phyloP scores from a whole-genome alignment of 2,797 vertebrate genomes.

The Vultur gryphus region DNA sequence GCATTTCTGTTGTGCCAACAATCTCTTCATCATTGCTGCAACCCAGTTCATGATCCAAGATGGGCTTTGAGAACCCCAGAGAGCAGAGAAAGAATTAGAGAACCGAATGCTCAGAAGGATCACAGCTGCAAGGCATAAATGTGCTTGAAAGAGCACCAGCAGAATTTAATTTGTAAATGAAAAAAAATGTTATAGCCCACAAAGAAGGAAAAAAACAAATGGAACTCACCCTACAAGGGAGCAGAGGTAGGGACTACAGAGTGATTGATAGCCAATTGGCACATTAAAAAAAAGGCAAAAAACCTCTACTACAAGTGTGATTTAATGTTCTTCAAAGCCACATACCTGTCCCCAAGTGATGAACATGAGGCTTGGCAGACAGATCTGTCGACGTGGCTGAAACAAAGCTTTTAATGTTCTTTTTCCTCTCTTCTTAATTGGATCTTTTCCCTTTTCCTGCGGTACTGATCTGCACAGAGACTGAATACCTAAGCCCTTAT shows the following conservation, averaged over 20 bases:
- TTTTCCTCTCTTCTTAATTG: background rate
- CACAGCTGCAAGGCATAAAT: background rate
- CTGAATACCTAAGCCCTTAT: background rate
- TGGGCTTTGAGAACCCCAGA: background rate
- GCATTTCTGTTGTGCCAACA: background rate
- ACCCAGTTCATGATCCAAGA: background rate
- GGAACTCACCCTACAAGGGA: background rate
- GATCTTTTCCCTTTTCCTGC: background rate
- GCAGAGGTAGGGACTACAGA: background rate
- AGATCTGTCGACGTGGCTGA: background rate
- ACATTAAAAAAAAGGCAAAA: background rate
- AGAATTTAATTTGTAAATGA: background rate
- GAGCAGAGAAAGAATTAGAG: background rate
- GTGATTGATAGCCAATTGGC: rapidly evolving
- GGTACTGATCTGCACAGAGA: background rate
- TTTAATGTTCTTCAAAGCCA: background rate
- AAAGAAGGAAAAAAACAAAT: background rate
- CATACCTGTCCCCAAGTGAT: background rate
- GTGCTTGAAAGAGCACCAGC: background rate
- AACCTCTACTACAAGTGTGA: background rate
- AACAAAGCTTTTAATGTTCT: background rate
- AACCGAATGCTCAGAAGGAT: background rate
- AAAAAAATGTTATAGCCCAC: background rate
- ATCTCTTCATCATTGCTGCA: background rate
- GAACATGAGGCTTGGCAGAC: background rate